phyloP scores from a whole-genome alignment of 2,888 invertebrate species.

The Lochmaea capreae region DNA sequence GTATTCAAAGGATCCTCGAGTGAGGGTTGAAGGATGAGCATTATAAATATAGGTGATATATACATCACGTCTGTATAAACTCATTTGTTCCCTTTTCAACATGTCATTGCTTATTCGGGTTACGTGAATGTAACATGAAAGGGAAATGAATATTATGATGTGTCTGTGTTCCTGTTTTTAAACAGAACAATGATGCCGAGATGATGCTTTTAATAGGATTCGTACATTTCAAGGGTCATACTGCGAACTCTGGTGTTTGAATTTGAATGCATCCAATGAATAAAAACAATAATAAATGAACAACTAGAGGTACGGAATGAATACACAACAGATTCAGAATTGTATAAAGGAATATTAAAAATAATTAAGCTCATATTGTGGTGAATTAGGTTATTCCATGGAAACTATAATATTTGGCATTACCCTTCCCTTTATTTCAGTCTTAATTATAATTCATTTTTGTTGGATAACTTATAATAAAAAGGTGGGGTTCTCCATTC shows the following conservation, averaged over 20 bases:
- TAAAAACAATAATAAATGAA: constrained; percentile 1
- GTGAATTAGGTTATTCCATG: too few species aligned
- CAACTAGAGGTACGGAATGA: neutral
- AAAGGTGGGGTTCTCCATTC: too few species aligned
- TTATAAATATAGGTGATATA: constrained; percentile 39
- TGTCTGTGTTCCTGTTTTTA: constrained; percentile 30
- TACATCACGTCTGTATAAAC: constrained; percentile 41
- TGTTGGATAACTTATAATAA: too few species aligned
- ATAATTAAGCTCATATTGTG: neutral
- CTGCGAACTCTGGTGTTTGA: neutral
- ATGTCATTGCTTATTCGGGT: constrained; percentile 38
- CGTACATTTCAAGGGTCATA: constrained; percentile 1
- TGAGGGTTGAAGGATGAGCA: constrained; percentile 34
- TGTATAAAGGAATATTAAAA: neutral
- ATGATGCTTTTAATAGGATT: constrained; percentile 16
- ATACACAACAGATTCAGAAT: neutral
- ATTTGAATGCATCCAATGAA: neutral
- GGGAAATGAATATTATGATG: constrained; percentile 37
- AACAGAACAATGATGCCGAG: constrained; percentile 32
- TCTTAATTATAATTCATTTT: too few species aligned
- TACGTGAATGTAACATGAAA: constrained; percentile 33
- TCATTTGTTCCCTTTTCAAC: constrained; percentile 41
- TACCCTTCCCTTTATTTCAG: too few species aligned
- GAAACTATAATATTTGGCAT: too few species aligned
- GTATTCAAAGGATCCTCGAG: neutral